These are phyloP conservation scores for Microtus pennsylvanicus DNA, from an alignment of 2,113 vertebrate genomes.

Conservation along the genomic window DNA sequence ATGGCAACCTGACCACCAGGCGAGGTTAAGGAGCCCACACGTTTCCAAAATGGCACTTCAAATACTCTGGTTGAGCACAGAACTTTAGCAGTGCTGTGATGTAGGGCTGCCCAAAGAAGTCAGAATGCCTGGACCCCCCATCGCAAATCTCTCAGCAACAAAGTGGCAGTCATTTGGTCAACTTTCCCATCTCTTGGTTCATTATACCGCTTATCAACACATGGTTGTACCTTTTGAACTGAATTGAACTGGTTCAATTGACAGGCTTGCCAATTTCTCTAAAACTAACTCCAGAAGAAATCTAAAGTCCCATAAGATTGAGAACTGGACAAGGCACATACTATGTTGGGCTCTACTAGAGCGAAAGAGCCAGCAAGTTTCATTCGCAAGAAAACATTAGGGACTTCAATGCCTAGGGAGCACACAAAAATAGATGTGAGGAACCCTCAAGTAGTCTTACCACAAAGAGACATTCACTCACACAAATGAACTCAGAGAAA, in stretches of 20 bases:
- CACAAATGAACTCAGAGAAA: background rate
- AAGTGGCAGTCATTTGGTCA: background rate
- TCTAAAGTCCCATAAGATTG: background rate
- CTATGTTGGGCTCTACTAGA: background rate
- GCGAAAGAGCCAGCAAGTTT: background rate
- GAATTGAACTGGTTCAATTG: background rate
- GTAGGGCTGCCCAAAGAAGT: background rate
- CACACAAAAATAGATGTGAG: background rate
- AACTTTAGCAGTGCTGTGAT: background rate
- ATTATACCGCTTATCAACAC: background rate
- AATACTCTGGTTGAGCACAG: background rate
- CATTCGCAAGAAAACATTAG: conserved; percentile 24
- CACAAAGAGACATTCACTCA: conserved; percentile 5
- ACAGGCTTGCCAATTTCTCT: background rate
- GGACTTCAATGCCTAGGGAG: background rate
- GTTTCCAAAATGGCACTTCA: background rate
- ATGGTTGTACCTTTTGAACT: conserved; percentile 16
- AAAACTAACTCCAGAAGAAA: conserved; percentile 40
- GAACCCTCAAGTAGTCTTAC: background rate
- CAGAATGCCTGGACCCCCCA: background rate
- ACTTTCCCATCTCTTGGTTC: background rate
- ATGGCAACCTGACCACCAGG: conserved; percentile 90
- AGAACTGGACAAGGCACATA: background rate
- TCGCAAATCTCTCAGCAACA: background rate
- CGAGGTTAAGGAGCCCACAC: conserved; percentile 87